phyloP scores from a whole-genome alignment of 2,797 vertebrate genomes.

The Argyrosomus regius region DNA sequence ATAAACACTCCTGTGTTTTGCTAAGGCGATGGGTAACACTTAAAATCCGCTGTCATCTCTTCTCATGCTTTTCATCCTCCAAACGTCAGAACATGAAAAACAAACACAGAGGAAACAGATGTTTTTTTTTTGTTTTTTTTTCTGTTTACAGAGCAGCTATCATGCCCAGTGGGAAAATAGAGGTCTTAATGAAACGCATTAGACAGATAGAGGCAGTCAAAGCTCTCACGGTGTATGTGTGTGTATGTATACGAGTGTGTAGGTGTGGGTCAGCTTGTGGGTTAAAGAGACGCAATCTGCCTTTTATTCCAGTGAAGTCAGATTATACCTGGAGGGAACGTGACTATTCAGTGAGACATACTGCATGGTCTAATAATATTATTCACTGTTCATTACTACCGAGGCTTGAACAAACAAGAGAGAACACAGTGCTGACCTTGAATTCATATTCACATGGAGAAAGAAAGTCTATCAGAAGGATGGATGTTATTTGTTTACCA shows the following conservation, averaged over 20 bases:
- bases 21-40: constrained; percentile 64
- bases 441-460: constrained; percentile 31
- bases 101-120: constrained; percentile 50
- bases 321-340: constrained; percentile 58
- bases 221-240: constrained; percentile 17
- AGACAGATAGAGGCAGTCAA: constrained; percentile 42
- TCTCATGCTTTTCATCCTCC: constrained; percentile 67
- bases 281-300: constrained; percentile 37
- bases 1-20: constrained; percentile 64
- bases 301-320: constrained; percentile 55
- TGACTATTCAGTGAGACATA: constrained; percentile 48
- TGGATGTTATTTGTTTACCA: constrained; percentile 4
- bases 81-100: constrained; percentile 55
- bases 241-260: constrained; percentile 30
- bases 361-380: constrained; percentile 54
- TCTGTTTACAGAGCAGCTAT: constrained; percentile 48
- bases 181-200: constrained; percentile 71
- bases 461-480: not conserved
- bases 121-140: constrained; percentile 29
- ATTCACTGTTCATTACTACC: constrained; percentile 53
- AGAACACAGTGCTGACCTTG: constrained; percentile 37
- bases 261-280: constrained; percentile 50
- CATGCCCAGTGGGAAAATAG: constrained; percentile 52
- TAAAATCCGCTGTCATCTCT: constrained; percentile 70
- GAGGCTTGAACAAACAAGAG: constrained; percentile 39